Evolutionary conservation across 1,140 invertebrate genomes (phyloP).

Genomic region (Panonychus citri): DNA sequence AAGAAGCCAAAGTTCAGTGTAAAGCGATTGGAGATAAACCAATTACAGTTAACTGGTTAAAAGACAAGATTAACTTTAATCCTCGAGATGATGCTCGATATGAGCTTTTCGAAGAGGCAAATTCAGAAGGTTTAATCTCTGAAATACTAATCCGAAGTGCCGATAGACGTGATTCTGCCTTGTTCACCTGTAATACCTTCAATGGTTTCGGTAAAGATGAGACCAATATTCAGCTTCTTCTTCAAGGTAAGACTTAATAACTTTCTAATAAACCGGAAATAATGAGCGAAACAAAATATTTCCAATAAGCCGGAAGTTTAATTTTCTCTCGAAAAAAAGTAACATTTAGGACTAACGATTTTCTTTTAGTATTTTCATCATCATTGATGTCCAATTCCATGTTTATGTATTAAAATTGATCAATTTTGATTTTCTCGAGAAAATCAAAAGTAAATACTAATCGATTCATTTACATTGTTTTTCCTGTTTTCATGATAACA

Average conservation of each 20-base stretch:
- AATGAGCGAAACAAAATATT: no score
- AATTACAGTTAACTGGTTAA: slow-evolving; percentile 22
- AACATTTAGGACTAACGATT: no score
- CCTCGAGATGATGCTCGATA: neutral
- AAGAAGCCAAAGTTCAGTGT: slow-evolving; percentile 23
- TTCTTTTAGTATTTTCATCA: no score
- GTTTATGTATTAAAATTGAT: neutral
- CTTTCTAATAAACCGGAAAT: no score
- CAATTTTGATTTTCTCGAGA: neutral
- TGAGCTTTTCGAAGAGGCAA: neutral
- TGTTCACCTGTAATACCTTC: slow-evolving; percentile 24
- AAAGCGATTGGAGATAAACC: slow-evolving; percentile 23
- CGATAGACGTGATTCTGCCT: slow-evolving; percentile 28
- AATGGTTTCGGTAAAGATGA: slow-evolving; percentile 35
- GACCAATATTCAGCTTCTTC: slow-evolving; percentile 64
- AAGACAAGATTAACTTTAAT: slow-evolving; percentile 13
- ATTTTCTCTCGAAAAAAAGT: no score
- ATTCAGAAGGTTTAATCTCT: neutral
- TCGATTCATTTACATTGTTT: neutral
- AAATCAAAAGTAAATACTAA: no score
- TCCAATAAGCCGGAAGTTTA: neutral
- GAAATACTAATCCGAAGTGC: slow-evolving; percentile 23
- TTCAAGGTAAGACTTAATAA: slow-evolving; percentile 44
- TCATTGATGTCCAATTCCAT: neutral
- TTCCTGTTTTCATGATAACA: slow-evolving; percentile 7